Conservation (phyloP, 30 jellyfish, hydroid and myxozoan genomes). For the Turritopsis rubra region DNA sequence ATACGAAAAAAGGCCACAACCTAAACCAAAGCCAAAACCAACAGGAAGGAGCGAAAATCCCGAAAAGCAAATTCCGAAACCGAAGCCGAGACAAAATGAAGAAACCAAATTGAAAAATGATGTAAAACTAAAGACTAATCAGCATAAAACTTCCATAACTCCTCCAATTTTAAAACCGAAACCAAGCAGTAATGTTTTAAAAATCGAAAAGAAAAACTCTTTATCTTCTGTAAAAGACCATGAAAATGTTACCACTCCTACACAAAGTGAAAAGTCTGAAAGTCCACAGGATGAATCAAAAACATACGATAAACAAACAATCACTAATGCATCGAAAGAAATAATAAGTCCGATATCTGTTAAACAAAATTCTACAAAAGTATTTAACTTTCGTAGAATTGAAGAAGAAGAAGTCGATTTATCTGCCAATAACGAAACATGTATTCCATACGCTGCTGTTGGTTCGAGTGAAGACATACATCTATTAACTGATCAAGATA, state of each 20-base stretch:
- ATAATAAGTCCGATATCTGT: background rate
- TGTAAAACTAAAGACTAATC: no score
- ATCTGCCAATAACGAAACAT: no score
- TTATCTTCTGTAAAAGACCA: background rate
- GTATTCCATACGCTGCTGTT: conserved; percentile 6
- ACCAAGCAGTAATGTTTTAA: background rate
- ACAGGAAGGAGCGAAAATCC: background rate
- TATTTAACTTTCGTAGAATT: background rate
- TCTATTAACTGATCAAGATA: background rate
- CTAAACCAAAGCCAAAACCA: background rate
- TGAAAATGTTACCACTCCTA: background rate
- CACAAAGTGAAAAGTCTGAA: background rate
- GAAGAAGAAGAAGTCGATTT: no score
- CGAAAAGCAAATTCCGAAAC: background rate
- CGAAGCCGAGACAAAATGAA: background rate
- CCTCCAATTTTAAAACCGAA: background rate
- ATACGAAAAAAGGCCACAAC: conserved; percentile 1
- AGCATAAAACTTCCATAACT: background rate
- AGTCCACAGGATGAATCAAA: background rate
- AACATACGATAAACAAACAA: background rate
- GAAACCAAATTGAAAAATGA: background rate
- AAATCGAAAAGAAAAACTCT: background rate
- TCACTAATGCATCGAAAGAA: background rate
- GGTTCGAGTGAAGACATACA: conserved; percentile 19
- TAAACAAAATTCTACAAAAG: conserved; percentile 4